A percentile compares a stretch with the other conserved stretches of the same genome.
phyloP scores from a whole-genome alignment of 2,797 vertebrate species.

The Phrynocephalus vlangalii region DNA sequence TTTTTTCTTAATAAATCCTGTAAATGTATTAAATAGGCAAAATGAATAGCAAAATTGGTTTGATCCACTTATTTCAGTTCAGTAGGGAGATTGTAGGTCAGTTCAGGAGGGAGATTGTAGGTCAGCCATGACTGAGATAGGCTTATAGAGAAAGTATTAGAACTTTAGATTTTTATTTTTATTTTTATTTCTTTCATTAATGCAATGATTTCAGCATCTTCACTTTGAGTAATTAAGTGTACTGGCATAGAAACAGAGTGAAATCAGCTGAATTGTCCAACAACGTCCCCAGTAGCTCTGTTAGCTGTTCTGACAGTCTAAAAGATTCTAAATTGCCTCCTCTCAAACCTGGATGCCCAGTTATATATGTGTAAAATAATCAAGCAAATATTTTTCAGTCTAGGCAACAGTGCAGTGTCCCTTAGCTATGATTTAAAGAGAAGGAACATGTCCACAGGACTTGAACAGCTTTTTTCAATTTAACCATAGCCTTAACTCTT shows the following conservation, averaged over 20 bases:
- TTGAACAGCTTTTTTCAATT: too few species aligned
- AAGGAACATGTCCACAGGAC: too few species aligned
- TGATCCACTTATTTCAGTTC: neutral
- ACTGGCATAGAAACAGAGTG: neutral
- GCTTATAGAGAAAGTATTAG: neutral
- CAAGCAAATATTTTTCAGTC: too few species aligned
- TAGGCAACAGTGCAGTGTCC: too few species aligned
- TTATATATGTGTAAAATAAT: too few species aligned
- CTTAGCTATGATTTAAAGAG: too few species aligned
- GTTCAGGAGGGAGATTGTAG: too few species aligned
- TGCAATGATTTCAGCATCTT: neutral
- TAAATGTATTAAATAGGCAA: neutral
- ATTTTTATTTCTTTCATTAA: neutral
- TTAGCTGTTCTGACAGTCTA: neutral
- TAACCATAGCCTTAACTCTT: too few species aligned
- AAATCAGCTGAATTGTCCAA: neutral
- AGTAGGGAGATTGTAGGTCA: too few species aligned
- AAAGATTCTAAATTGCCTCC: neutral
- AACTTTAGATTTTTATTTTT: neutral
- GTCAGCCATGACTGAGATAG: neutral
- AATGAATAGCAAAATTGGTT: neutral
- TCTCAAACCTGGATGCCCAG: too few species aligned
- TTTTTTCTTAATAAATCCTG: neutral
- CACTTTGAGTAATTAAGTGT: neutral
- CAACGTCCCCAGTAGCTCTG: neutral